phyloP scores from a whole-genome alignment of 2,797 vertebrate genomes.

The Otolemur crassicaudatus region DNA sequence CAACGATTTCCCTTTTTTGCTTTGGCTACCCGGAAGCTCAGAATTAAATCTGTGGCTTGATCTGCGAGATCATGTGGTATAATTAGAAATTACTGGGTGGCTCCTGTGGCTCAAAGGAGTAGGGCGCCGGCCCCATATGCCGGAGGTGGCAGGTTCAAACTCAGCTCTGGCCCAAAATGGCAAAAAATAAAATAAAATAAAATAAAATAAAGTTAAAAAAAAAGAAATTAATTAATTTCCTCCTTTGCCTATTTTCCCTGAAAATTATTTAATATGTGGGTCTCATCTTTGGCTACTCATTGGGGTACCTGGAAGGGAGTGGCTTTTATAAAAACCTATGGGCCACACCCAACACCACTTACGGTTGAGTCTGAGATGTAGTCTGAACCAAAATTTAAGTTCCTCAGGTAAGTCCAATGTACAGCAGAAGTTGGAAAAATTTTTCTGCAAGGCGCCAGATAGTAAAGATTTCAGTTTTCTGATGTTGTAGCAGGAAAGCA shows the following conservation, averaged over 20 bases:
- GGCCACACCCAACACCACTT: neutral
- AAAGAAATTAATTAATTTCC: neutral
- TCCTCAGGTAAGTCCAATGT: too few relatives aligned
- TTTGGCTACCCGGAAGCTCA: constrained; percentile 30
- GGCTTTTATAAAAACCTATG: neutral
- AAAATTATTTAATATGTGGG: neutral
- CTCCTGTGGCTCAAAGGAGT: too few relatives aligned
- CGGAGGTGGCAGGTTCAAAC: too few relatives aligned
- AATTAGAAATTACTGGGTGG: neutral
- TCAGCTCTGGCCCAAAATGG: too few relatives aligned
- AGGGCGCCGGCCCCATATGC: too few relatives aligned
- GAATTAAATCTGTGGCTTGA: neutral
- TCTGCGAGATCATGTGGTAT: neutral
- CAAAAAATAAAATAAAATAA: too few relatives aligned
- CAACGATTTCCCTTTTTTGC: neutral
- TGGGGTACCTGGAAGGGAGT: too few relatives aligned
- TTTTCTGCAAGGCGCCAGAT: neutral
- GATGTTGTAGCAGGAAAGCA: neutral
- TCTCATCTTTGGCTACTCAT: neutral
- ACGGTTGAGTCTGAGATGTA: neutral
- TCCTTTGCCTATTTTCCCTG: neutral
- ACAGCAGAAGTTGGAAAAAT: neutral
- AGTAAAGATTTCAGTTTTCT: neutral
- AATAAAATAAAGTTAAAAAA: too few relatives aligned
- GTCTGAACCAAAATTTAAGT: neutral